A percentile compares a stretch with the other conserved stretches of the same genome.
These are phyloP conservation scores for Linyphia triangularis DNA, from an alignment of 2,888 invertebrate genomes.

Conservation along the genomic window DNA sequence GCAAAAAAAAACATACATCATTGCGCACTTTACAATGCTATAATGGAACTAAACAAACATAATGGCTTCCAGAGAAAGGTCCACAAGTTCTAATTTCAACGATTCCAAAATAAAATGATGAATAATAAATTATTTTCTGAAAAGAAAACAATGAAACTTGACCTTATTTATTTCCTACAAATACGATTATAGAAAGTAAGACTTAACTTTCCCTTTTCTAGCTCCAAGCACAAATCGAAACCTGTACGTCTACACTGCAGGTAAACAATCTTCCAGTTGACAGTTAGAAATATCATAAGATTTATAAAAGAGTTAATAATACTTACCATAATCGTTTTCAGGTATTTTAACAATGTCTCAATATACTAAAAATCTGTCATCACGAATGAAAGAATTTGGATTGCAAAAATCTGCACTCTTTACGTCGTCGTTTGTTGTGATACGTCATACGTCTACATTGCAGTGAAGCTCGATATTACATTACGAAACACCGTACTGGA, in stretches of 20 bases:
- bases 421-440: slow-evolving; percentile 52
- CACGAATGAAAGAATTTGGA: slow-evolving; percentile 26
- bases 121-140: too few relatives aligned
- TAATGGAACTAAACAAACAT: too few relatives aligned
- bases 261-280: slow-evolving; percentile 1
- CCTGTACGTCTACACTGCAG: slow-evolving; percentile 26
- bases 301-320: neutral
- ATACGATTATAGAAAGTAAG: neutral
- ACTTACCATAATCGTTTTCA: slow-evolving; percentile 15
- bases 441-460: slow-evolving; percentile 67
- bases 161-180: too few relatives aligned
- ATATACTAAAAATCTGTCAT: slow-evolving; percentile 6
- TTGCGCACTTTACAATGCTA: too few relatives aligned
- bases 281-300: neutral
- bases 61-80: too few relatives aligned
- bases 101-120: too few relatives aligned
- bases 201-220: slow-evolving; percentile 12
- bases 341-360: neutral
- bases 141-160: too few relatives aligned
- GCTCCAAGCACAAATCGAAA: slow-evolving; percentile 23
- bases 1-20: too few relatives aligned
- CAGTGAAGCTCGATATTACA: slow-evolving; percentile 48
- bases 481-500: slow-evolving; percentile 64
- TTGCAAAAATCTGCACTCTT: slow-evolving; percentile 45
- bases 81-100: too few relatives aligned